phyloP scores from a whole-genome alignment of 2,888 invertebrate species.

The Caenorhabditis sp. region DNA sequence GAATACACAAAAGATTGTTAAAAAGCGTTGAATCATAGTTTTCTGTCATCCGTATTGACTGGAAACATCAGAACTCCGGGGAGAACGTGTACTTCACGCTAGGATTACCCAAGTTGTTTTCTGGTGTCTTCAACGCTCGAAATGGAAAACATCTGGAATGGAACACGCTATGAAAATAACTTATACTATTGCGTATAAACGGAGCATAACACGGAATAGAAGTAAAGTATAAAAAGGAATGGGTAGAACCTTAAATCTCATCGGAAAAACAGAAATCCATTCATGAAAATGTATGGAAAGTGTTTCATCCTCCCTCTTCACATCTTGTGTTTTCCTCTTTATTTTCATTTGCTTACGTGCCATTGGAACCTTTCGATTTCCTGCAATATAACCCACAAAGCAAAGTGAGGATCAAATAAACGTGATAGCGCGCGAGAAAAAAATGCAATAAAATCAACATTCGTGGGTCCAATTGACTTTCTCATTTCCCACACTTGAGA shows the following conservation, averaged over 20 bases:
- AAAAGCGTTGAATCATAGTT: no score
- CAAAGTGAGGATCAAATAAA: not conserved
- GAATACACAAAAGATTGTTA: no score
- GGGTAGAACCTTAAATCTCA: no score
- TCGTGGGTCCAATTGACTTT: conserved; percentile 29
- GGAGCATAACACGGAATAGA: no score
- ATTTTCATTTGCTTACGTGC: not conserved
- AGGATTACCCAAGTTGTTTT: not conserved
- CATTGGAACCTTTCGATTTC: not conserved
- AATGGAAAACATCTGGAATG: not conserved
- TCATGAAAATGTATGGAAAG: no score
- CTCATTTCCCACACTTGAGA: conserved; percentile 48
- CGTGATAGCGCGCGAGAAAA: not conserved
- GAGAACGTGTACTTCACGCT: not conserved
- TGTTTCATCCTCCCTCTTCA: not conserved
- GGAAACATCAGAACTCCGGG: no score
- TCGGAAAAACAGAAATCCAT: no score
- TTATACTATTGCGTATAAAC: no score
- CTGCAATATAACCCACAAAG: not conserved
- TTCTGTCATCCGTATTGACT: no score
- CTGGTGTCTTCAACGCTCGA: not conserved
- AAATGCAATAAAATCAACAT: conserved; percentile 9
- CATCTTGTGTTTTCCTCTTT: not conserved
- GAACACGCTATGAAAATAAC: no score
- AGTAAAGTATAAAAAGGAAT: no score